Percentiles rank a stretch among this genome's conserved stretches.
phyloP scores from a whole-genome alignment of 2,888 invertebrate species.

The Eristalis tenax region DNA sequence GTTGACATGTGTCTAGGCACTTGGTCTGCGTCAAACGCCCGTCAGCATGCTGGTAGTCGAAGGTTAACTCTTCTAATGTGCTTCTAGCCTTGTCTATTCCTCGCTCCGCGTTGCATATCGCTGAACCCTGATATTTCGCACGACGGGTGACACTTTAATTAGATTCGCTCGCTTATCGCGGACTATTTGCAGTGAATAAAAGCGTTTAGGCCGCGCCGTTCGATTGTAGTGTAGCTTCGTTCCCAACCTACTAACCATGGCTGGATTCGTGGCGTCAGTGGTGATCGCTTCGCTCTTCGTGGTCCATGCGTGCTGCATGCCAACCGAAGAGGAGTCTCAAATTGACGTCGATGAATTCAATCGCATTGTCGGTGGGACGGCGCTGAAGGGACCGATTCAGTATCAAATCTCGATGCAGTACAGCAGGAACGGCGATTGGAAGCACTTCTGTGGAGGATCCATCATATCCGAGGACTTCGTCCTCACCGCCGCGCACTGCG shows the following conservation, averaged over 20 bases:
- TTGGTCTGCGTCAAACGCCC: neutral
- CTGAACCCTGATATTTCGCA: constrained; percentile 54
- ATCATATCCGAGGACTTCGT: constrained; percentile 76
- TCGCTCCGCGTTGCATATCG: constrained; percentile 32
- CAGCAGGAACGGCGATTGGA: constrained; percentile 64
- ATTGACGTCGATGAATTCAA: constrained; percentile 37
- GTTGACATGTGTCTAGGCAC: neutral
- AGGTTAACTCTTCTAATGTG: constrained; percentile 12
- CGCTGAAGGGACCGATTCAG: constrained; percentile 74
- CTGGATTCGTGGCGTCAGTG: neutral
- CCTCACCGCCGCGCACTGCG: constrained; percentile 79
- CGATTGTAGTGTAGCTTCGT: constrained; percentile 40
- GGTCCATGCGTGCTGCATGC: neutral
- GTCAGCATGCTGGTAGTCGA: constrained; percentile 35
- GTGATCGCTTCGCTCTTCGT: neutral
- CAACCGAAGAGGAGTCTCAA: neutral
- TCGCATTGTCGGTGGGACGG: constrained; percentile 77
- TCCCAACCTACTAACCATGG: constrained; percentile 38
- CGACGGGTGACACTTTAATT: constrained; percentile 44
- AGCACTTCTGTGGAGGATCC: constrained; percentile 78
- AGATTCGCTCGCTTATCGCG: constrained; percentile 47
- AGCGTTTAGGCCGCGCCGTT: constrained; percentile 13
- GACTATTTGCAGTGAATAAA: constrained; percentile 52
- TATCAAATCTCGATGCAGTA: constrained; percentile 75
- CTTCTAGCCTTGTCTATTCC: constrained; percentile 15